Conservation (phyloP, 2,888 invertebrate species). For the Galerucella pusilla region DNA sequence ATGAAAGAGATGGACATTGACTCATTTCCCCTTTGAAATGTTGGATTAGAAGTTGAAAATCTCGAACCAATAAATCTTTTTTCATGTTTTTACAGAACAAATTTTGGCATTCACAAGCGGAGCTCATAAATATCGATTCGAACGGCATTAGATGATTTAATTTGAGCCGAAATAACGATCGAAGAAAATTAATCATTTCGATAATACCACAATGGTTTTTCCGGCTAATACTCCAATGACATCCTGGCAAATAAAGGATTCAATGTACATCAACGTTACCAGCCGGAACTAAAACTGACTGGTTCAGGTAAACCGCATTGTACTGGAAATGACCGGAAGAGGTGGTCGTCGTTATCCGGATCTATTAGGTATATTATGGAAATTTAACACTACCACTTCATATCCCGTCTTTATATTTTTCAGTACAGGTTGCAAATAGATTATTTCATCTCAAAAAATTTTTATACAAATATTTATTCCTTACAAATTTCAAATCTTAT, state of each 20-base stretch:
- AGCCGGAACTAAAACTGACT: constrained; percentile 47
- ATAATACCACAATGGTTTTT: constrained; percentile 27
- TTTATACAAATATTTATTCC: too few relatives aligned
- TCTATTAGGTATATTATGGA: constrained; percentile 51
- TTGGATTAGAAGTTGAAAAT: too few relatives aligned
- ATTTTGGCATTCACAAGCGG: not conserved
- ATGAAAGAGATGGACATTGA: too few relatives aligned
- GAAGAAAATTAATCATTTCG: constrained; percentile 31
- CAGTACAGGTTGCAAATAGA: not conserved
- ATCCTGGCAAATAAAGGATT: constrained; percentile 36
- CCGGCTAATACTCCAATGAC: constrained; percentile 28
- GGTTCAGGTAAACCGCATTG: constrained; percentile 52
- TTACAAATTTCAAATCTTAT: too few relatives aligned
- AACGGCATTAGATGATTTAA: not conserved
- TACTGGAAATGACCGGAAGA: constrained; percentile 52
- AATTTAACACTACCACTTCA: constrained; percentile 32
- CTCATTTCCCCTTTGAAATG: too few relatives aligned
- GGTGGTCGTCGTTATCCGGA: constrained; percentile 47
- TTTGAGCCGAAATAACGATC: not conserved
- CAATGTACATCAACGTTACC: constrained; percentile 24
- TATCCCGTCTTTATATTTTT: not conserved
- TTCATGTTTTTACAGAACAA: too few relatives aligned
- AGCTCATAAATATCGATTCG: not conserved
- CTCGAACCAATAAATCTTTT: too few relatives aligned
- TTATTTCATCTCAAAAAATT: too few relatives aligned